Base-by-base conservation (phyloP, 2,797 vertebrate species). In the Phrynocephalus forsythii region DNA sequence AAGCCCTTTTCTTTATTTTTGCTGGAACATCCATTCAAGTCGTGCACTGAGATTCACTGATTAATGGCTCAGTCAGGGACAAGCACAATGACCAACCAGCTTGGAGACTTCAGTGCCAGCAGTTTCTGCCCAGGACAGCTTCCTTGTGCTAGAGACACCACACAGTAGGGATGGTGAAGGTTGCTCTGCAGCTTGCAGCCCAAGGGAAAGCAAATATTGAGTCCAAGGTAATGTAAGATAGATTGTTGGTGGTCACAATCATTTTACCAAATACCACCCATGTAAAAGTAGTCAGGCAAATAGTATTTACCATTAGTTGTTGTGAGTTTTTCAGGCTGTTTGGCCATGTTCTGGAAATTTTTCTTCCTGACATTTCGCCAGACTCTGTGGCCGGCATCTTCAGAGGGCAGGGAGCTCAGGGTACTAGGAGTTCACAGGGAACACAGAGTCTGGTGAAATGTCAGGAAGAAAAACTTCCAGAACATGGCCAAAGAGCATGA, bases 11-110 rank as follows among this genome's bases (percentile, higher is more conserved):
- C 26, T 5, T 50, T 75, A 11, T 6, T 60, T 83, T 71, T 50
- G 67, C 18, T 83, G 50, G 26, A 71, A 11, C 11, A 28, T 10
- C 28, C 33, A 73, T 86, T 66, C 56, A 82, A 77, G 48, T 52
- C n/a, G 76, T 68, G 72, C 18, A 11, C 18, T 83, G 71, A 69
- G 52, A 79, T 78, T 83, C 52, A 83, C 38, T 75, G 56, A 73
- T 72, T 50, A 69, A 48, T 68, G 48, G 26, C 48, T 56, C 38
- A 33, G 22, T 79, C 26, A 24, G 56, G 78, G 28, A 30, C 13
- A 28, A 44, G 63, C 24, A n/a, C 66, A 69, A 18, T 79, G 26
- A 18, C 52, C 30, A 26, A 44, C 0, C 78, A 11, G 73, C 22
- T 16, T 60, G 50, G 30, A 30, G 16, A 33, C 6, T 30, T n/a